phyloP scores from a whole-genome alignment of 2,888 invertebrate genomes.

The Habrosyne pyritoides region DNA sequence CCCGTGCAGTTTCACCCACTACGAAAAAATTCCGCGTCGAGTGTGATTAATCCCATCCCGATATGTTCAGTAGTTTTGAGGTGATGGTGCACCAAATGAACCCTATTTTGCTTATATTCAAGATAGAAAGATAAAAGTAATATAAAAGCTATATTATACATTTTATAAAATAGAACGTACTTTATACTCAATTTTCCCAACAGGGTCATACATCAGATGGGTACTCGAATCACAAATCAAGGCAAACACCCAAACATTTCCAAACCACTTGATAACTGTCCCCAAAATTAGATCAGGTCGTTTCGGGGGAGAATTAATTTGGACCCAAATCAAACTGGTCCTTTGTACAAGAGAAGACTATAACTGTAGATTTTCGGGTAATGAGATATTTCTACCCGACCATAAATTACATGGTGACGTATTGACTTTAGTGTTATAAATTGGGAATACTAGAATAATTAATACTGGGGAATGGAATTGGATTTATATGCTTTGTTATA shows the following conservation, averaged over 20 bases:
- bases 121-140: too few species aligned
- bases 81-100: too few species aligned
- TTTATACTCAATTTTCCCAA: too few species aligned
- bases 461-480: too few species aligned
- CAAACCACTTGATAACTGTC: constrained; percentile 57
- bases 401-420: background rate
- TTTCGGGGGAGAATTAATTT: constrained; percentile 62
- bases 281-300: constrained; percentile 57
- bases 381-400: background rate
- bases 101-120: too few species aligned
- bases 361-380: constrained; percentile 9
- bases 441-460: background rate
- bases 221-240: constrained; percentile 21
- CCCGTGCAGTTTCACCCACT: too few species aligned
- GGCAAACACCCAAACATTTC: constrained; percentile 35
- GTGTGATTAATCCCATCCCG: too few species aligned
- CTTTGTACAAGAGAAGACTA: constrained; percentile 45
- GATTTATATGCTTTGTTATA: too few species aligned
- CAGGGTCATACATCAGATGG: background rate
- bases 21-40: too few species aligned
- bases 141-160: too few species aligned
- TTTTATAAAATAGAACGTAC: too few species aligned
- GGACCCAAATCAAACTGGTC: constrained; percentile 68
- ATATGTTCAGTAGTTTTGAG: too few species aligned
- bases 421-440: background rate